These are phyloP conservation scores for Drosophila subsilvestris DNA, from an alignment of 2,888 invertebrate genomes.

Conservation along the genomic window DNA sequence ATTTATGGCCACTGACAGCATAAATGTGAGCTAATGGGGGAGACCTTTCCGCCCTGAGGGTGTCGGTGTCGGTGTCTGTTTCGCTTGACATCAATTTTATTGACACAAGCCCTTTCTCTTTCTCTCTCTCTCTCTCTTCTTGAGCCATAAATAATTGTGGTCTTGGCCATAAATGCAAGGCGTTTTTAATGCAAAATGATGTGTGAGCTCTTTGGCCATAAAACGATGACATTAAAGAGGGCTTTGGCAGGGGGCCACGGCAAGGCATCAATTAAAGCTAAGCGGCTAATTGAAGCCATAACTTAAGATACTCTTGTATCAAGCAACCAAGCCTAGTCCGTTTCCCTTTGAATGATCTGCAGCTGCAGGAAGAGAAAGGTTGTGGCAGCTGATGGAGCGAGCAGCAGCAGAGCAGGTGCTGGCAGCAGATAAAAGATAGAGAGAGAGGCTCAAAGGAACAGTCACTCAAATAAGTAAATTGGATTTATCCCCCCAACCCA, in stretches of 20 bases:
- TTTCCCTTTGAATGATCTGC: neutral
- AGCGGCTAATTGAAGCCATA: slow-evolving; percentile 64
- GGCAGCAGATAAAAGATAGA: neutral
- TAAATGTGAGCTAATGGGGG: slow-evolving; percentile 56
- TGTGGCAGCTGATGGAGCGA: no score
- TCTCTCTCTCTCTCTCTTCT: slow-evolving; percentile 4
- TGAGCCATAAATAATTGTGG: slow-evolving; percentile 48
- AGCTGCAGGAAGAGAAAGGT: neutral
- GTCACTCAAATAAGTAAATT: slow-evolving; percentile 71
- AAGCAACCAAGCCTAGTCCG: slow-evolving; percentile 42
- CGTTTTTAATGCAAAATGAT: slow-evolving; percentile 55
- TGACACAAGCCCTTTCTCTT: slow-evolving; percentile 16
- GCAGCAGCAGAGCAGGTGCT: slow-evolving; percentile 3
- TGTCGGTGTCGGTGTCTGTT: slow-evolving; percentile 1
- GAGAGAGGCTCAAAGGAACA: neutral
- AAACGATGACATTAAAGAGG: slow-evolving; percentile 61
- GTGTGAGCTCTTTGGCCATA: slow-evolving; percentile 50
- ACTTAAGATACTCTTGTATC: slow-evolving; percentile 27
- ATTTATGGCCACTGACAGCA: slow-evolving; percentile 51
- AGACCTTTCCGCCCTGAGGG: neutral
- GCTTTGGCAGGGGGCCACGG: slow-evolving; percentile 2
- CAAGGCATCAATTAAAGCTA: slow-evolving; percentile 31
- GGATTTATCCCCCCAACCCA: slow-evolving; percentile 61
- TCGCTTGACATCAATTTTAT: slow-evolving; percentile 62
- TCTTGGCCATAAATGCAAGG: slow-evolving; percentile 33